Conservation (phyloP, 2,888 invertebrate species). For the Vesta saturnalis region DNA sequence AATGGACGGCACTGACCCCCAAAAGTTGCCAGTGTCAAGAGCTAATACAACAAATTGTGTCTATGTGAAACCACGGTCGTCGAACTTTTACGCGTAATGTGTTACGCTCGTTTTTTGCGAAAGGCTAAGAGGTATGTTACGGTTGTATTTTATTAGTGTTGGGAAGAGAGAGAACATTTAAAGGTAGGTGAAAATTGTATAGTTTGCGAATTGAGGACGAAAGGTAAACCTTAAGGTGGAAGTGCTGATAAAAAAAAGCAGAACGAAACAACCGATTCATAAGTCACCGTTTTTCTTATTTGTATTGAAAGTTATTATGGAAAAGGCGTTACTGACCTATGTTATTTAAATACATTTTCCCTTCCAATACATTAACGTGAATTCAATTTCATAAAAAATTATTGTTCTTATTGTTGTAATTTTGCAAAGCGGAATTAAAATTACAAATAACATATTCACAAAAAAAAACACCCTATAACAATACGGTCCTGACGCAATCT, state of each 20-base stretch:
- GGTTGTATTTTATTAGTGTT: constrained; percentile 35
- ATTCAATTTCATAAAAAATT: too few species aligned
- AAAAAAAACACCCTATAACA: too few species aligned
- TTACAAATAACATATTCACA: too few species aligned
- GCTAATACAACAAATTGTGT: constrained; percentile 34
- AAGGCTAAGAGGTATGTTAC: constrained; percentile 9
- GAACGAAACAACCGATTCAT: constrained; percentile 52
- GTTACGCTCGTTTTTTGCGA: constrained; percentile 58
- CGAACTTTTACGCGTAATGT: constrained; percentile 60
- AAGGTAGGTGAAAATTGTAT: constrained; percentile 42
- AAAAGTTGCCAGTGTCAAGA: constrained; percentile 36
- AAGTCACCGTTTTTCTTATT: constrained; percentile 21
- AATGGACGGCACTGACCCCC: constrained; percentile 36
- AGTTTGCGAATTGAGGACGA: constrained; percentile 62
- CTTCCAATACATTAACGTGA: too few species aligned
- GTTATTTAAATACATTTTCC: too few species aligned
- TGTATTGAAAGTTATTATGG: constrained; percentile 30
- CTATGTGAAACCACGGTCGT: constrained; percentile 51
- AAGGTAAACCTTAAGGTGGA: constrained; percentile 61
- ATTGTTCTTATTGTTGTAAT: too few species aligned
- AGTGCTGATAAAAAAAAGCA: constrained; percentile 50
- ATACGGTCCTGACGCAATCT: too few species aligned
- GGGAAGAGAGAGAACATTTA: background rate
- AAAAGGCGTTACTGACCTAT: constrained; percentile 35
- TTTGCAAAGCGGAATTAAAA: too few species aligned